Conservation (phyloP, 1,140 invertebrate species). For the Lordiphosa stackelbergi region DNA sequence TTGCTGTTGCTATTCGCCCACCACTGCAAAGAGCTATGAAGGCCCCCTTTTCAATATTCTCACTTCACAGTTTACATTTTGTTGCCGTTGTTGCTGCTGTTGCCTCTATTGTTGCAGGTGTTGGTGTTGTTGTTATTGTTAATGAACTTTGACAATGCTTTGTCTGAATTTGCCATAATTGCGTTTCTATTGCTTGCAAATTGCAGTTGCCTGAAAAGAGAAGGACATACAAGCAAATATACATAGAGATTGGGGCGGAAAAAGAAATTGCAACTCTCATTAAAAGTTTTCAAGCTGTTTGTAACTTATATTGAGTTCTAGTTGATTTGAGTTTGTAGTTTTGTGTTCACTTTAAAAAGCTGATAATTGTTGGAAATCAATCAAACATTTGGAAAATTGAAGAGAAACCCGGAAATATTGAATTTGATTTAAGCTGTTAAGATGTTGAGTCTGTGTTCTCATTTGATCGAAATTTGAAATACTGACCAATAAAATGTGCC, state of each 20-base stretch:
- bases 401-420: no score
- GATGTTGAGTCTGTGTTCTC: no score
- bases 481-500: no score
- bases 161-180: conserved; percentile 54
- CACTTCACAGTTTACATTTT: conserved; percentile 53
- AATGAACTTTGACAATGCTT: conserved; percentile 36
- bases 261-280: conserved; percentile 22
- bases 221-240: no score
- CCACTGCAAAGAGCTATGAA: conserved; percentile 31
- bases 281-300: conserved; percentile 23
- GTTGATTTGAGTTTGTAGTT: neutral
- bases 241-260: conserved; percentile 1
- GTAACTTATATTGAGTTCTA: neutral
- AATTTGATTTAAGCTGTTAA: no score
- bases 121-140: conserved; percentile 24
- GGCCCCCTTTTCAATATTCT: conserved; percentile 38
- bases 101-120: conserved; percentile 14
- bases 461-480: no score
- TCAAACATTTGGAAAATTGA: no score
- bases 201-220: conserved; percentile 40
- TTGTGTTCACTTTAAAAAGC: no score
- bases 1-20: conserved; percentile 20
- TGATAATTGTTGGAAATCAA: no score
- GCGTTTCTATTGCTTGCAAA: conserved; percentile 33
- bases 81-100: conserved; percentile 30